A percentile compares a stretch with the other conserved stretches of the same genome.
Evolutionary conservation across 2,888 invertebrate species (phyloP).

Genomic region (Athalia circularis): DNA sequence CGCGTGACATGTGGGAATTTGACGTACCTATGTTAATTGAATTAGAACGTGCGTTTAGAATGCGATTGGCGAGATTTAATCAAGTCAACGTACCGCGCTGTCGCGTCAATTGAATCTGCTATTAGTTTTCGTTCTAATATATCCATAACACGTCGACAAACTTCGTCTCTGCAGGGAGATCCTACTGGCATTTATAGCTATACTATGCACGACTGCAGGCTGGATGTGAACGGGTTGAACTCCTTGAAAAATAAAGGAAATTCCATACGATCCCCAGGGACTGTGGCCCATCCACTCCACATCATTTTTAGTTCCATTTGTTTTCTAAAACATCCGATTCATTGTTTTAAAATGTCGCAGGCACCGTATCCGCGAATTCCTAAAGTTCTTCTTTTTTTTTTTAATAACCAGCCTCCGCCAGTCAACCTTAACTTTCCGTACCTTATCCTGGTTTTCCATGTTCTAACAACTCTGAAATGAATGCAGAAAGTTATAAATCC

Average conservation of each 20-base stretch:
- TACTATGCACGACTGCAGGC: too few relatives aligned
- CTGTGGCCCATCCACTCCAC: not conserved
- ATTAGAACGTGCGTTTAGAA: constrained; percentile 42
- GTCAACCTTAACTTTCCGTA: too few relatives aligned
- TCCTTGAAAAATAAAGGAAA: constrained; percentile 25
- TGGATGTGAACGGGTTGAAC: not conserved
- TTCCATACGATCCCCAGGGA: constrained; percentile 3
- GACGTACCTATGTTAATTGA: constrained; percentile 41
- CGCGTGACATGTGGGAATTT: constrained; percentile 32
- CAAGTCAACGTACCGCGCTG: constrained; percentile 8
- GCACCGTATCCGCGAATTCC: too few relatives aligned
- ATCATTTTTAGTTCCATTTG: constrained; percentile 6
- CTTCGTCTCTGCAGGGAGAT: not conserved
- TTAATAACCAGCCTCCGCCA: too few relatives aligned
- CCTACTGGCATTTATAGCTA: too few relatives aligned
- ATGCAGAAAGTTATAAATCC: not conserved
- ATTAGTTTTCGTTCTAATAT: constrained; percentile 31
- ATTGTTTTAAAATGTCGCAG: not conserved
- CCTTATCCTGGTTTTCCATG: too few relatives aligned
- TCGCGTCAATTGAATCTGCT: constrained; percentile 33
- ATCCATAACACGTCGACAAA: constrained; percentile 39
- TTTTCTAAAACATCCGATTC: not conserved
- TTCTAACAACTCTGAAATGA: not conserved
- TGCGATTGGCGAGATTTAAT: constrained; percentile 43
- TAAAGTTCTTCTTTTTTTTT: too few relatives aligned